Evolutionary conservation across 2,797 vertebrate genomes (phyloP).

Genomic region (Morelia viridis): DNA sequence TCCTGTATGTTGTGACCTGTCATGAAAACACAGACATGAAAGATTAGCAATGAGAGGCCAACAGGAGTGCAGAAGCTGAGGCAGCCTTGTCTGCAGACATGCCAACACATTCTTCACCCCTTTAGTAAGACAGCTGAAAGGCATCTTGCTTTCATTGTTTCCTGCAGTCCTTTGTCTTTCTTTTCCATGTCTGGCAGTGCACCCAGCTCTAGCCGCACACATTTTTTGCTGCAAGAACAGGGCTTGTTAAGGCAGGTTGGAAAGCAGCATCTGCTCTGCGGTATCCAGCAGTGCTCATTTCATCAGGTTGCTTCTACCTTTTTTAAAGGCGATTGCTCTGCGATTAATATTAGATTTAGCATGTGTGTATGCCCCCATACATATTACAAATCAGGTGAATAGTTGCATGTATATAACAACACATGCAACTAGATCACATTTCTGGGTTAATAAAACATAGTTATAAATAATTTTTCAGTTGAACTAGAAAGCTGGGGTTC

Average conservation of each 20-base stretch:
- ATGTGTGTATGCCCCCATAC: not conserved
- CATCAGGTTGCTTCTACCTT: not conserved
- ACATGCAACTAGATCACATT: not conserved
- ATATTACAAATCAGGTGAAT: not conserved
- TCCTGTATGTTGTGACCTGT: constrained; percentile 42
- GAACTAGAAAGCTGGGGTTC: no score
- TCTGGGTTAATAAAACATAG: not conserved
- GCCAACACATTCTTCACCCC: not conserved
- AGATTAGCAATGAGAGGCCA: constrained; percentile 10
- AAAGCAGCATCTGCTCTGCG: fast-evolving
- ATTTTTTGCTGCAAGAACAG: not conserved
- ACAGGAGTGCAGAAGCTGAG: not conserved
- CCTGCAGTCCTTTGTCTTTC: constrained; percentile 10
- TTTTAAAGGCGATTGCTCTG: not conserved
- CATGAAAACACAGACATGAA: constrained; percentile 29
- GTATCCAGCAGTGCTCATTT: not conserved
- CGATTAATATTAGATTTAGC: not conserved
- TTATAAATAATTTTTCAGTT: no score
- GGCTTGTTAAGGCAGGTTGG: constrained; percentile 23
- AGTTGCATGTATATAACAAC: not conserved
- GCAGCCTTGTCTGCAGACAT: constrained; percentile 4
- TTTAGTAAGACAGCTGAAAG: constrained; percentile 33
- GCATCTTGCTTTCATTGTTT: constrained; percentile 33
- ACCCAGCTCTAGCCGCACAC: not conserved
- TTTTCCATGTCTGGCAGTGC: not conserved